Conservation (phyloP, 2,797 vertebrate genomes). For the Hapalemur alaotrensis region DNA sequence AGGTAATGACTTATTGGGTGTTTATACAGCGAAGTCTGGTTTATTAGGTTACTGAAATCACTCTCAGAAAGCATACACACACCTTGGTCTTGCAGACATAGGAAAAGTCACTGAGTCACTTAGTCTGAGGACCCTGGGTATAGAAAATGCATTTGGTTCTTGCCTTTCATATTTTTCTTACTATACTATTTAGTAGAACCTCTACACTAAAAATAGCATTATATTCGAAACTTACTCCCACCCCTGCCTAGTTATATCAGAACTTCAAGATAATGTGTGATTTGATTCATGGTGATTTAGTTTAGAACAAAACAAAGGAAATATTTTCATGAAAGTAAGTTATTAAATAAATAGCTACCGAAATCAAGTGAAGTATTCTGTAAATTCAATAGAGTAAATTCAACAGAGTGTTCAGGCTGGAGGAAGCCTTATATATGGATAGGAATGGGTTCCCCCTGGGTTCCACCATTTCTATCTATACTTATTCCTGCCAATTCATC, state of each 20-base stretch:
- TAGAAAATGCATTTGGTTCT: conserved; percentile 60
- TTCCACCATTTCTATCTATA: neutral
- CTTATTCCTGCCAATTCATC: neutral
- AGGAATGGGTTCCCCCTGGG: neutral
- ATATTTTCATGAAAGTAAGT: neutral
- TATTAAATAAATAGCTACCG: neutral
- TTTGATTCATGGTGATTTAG: neutral
- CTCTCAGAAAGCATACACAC: neutral
- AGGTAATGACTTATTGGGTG: conserved; percentile 70
- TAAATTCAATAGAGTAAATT: neutral
- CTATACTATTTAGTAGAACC: conserved; percentile 38
- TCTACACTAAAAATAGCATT: conserved; percentile 42
- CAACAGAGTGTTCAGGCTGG: no score
- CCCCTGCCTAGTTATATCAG: neutral
- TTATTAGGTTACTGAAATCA: conserved; percentile 71
- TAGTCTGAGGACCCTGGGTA: conserved; percentile 43
- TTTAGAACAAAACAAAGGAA: neutral
- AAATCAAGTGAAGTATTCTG: neutral
- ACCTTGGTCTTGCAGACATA: conserved; percentile 27
- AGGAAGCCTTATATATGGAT: neutral
- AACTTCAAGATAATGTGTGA: neutral
- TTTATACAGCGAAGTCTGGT: conserved; percentile 73
- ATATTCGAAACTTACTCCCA: neutral
- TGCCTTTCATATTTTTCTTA: conserved; percentile 46
- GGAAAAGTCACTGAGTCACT: conserved; percentile 51